These are phyloP conservation scores for Anolis sagrei DNA, from an alignment of 2,113 vertebrate genomes.

Conservation along the genomic window DNA sequence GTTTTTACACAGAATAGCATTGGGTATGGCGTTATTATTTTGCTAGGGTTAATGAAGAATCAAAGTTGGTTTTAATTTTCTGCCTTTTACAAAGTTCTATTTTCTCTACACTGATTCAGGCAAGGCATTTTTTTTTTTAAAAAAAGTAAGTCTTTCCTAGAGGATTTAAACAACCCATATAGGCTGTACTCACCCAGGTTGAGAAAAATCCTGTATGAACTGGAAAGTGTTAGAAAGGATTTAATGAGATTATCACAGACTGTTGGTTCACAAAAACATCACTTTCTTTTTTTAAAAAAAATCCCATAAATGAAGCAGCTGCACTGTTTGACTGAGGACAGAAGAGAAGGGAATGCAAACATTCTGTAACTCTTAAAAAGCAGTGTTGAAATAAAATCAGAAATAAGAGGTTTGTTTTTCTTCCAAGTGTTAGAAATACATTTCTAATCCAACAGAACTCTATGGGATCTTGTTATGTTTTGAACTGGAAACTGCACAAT, in stretches of 20 bases:
- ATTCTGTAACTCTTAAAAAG: conserved; percentile 32
- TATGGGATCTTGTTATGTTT: neutral
- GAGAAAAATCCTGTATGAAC: conserved; percentile 69
- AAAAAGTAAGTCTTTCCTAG: neutral
- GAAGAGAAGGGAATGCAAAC: conserved; percentile 1
- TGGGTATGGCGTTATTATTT: conserved; percentile 28
- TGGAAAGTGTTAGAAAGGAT: conserved; percentile 76
- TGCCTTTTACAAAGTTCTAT: neutral
- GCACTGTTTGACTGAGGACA: conserved; percentile 56
- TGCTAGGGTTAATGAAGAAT: conserved; percentile 8
- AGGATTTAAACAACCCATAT: conserved; percentile 44
- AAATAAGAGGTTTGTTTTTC: neutral
- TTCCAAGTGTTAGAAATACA: neutral
- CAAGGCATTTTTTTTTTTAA: accelerated
- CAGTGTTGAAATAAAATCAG: conserved; percentile 42
- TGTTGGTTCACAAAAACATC: conserved; percentile 73
- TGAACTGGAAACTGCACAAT: neutral
- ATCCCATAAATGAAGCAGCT: conserved; percentile 53
- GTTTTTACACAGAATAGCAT: neutral
- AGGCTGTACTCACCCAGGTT: neutral
- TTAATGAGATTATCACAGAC: conserved; percentile 79
- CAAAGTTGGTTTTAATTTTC: conserved; percentile 47
- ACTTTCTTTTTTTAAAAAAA: conserved; percentile 48
- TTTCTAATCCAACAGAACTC: neutral
- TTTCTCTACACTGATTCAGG: conserved; percentile 29